Percentiles rank a stretch among this genome's conserved stretches.
phyloP scores from a whole-genome alignment of 2,888 invertebrate species.

The Julus scandinavius region DNA sequence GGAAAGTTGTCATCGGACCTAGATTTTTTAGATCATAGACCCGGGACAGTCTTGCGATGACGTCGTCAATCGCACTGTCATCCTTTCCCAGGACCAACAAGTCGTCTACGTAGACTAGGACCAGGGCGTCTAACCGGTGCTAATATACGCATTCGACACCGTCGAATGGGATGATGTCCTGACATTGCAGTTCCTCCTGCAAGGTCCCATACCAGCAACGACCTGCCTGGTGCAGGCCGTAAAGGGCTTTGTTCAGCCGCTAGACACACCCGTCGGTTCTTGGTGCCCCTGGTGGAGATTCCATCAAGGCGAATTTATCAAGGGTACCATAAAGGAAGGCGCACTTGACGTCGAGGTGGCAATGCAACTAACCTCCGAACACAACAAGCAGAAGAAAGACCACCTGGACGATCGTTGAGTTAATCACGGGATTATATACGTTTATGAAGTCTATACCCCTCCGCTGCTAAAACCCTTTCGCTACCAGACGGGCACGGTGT shows the following conservation, averaged over 20 bases:
- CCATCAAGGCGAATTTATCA: neutral
- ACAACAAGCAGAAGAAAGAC: neutral
- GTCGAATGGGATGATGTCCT: neutral
- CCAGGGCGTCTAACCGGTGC: neutral
- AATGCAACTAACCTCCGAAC: neutral
- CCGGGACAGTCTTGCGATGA: neutral
- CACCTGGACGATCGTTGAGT: neutral
- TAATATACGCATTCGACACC: neutral
- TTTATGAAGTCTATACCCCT: neutral
- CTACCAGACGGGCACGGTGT: neutral
- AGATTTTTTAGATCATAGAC: neutral
- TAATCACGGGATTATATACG: constrained; percentile 14
- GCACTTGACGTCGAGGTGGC: neutral
- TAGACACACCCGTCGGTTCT: neutral
- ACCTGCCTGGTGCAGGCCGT: neutral
- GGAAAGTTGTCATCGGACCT: neutral
- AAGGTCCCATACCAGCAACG: neutral
- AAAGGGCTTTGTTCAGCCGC: neutral
- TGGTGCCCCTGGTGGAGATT: neutral
- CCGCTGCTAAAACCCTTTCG: neutral
- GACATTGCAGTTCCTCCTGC: neutral
- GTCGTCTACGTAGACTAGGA: neutral
- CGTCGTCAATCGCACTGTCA: neutral
- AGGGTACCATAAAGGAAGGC: neutral
- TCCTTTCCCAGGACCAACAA: neutral